Percentiles rank a stretch among this genome's conserved stretches.
These are phyloP conservation scores for Pipistrellus pipistrellus DNA, from an alignment of 2,797 vertebrate genomes.

Conservation along the genomic window DNA sequence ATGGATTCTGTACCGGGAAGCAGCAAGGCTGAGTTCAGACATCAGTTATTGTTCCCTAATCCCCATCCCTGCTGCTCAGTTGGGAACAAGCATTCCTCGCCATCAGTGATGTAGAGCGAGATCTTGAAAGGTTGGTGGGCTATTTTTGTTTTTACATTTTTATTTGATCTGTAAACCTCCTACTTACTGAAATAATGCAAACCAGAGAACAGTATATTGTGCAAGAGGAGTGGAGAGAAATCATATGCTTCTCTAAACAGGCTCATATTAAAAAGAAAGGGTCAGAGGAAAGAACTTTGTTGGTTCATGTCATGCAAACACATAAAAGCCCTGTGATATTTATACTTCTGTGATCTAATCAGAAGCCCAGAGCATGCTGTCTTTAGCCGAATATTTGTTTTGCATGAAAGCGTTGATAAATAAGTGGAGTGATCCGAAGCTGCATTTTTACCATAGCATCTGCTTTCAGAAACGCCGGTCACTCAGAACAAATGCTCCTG, in stretches of 20 bases:
- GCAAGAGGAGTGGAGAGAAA: constrained; percentile 75
- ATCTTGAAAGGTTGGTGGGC: constrained; percentile 73
- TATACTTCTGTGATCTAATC: constrained; percentile 70
- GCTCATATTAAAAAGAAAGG: constrained; percentile 80
- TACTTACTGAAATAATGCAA: constrained; percentile 80
- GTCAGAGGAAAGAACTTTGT: constrained; percentile 75
- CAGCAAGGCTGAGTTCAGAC: constrained; percentile 68
- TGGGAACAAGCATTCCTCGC: constrained; percentile 72
- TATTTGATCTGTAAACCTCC: constrained; percentile 66
- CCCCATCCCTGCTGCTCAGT: constrained; percentile 55
- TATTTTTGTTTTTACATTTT: constrained; percentile 60
- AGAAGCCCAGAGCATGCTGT: constrained; percentile 65
- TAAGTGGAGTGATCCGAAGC: constrained; percentile 71
- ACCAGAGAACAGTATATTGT: constrained; percentile 8
- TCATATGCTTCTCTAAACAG: constrained; percentile 67
- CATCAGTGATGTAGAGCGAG: constrained; percentile 61
- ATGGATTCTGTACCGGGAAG: constrained; percentile 71
- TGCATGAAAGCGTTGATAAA: constrained; percentile 77
- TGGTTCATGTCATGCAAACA: constrained; percentile 65
- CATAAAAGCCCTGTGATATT: constrained; percentile 79
- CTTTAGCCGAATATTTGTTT: constrained; percentile 83
- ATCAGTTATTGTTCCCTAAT: constrained; percentile 82
- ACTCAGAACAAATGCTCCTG: constrained; percentile 78
- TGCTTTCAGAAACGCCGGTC: constrained; percentile 80
- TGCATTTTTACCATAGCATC: constrained; percentile 78